These are phyloP conservation scores for Lutjanus argentimaculatus DNA, from an alignment of 2,797 vertebrate genomes.

Conservation along the genomic window DNA sequence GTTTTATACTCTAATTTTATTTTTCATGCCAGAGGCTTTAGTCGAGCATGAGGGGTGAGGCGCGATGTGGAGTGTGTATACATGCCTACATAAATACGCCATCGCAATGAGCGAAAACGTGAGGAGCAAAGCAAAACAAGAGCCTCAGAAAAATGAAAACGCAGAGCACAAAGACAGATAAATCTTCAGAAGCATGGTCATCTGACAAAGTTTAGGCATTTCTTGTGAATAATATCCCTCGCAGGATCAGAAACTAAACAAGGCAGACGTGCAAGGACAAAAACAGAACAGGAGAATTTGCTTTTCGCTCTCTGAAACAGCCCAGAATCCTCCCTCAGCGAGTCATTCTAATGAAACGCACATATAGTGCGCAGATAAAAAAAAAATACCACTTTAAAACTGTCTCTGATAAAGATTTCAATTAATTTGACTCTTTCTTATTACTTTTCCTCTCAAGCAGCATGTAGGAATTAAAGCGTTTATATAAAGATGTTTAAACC, in stretches of 20 bases:
- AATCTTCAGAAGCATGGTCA: slow-evolving; percentile 31
- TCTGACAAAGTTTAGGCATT: slow-evolving; percentile 55
- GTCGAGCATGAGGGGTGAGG: slow-evolving; percentile 1
- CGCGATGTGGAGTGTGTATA: slow-evolving; percentile 31
- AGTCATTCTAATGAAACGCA: slow-evolving; percentile 38
- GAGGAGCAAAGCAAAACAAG: slow-evolving; percentile 43
- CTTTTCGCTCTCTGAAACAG: slow-evolving; percentile 6
- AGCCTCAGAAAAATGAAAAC: slow-evolving; percentile 36
- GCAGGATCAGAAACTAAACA: slow-evolving; percentile 47
- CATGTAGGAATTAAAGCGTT: slow-evolving; percentile 56
- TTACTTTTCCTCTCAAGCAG: slow-evolving; percentile 35
- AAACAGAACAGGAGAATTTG: slow-evolving; percentile 16
- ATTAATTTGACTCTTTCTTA: slow-evolving; percentile 47
- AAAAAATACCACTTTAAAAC: slow-evolving; percentile 32
- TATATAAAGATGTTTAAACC: slow-evolving; percentile 68
- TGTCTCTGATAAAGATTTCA: slow-evolving; percentile 38
- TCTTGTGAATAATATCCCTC: slow-evolving; percentile 43
- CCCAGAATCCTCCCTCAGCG: background rate
- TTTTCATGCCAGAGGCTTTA: slow-evolving; percentile 7
- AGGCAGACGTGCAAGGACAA: slow-evolving; percentile 38
- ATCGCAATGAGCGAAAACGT: slow-evolving; percentile 18
- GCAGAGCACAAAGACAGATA: slow-evolving; percentile 8
- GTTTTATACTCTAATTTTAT: background rate
- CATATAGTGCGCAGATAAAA: slow-evolving; percentile 21
- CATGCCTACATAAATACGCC: slow-evolving; percentile 28